Evolutionary conservation across 2,113 vertebrate genomes (phyloP).

Genomic region (Thymallus thymallus): DNA sequence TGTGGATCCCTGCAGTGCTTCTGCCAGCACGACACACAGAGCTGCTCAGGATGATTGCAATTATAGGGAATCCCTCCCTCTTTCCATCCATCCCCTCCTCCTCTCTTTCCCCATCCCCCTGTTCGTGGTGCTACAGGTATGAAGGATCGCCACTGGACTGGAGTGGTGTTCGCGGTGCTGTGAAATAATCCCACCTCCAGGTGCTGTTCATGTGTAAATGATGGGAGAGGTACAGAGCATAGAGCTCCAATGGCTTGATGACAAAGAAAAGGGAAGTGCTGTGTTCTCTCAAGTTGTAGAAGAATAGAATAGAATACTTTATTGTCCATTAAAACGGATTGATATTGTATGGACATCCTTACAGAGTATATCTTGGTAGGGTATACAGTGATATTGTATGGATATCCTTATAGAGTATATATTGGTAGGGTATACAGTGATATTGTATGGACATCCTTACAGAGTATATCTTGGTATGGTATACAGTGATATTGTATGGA

Average conservation of each 20-base stretch:
- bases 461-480: no score
- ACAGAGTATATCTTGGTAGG: no score
- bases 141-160: conserved; percentile 50
- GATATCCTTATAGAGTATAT: no score
- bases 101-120: neutral
- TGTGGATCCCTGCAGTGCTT: conserved; percentile 66
- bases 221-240: neutral
- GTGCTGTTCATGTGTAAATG: conserved; percentile 28
- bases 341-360: no score
- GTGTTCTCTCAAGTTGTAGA: neutral
- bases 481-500: no score
- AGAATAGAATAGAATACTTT: no score
- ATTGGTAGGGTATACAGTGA: no score
- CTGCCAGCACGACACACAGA: conserved; percentile 32
- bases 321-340: no score
- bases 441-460: no score
- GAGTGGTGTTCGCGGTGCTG: conserved; percentile 47
- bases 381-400: no score
- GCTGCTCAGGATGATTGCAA: conserved; percentile 74
- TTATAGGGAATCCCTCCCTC: conserved; percentile 73
- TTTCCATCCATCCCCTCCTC: conserved; percentile 21
- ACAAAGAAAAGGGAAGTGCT: neutral
- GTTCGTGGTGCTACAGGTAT: conserved; percentile 30
- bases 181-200: conserved; percentile 1
- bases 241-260: neutral